phyloP scores from a whole-genome alignment of 1,140 invertebrate species.

The Tachypleus tridentatus region DNA sequence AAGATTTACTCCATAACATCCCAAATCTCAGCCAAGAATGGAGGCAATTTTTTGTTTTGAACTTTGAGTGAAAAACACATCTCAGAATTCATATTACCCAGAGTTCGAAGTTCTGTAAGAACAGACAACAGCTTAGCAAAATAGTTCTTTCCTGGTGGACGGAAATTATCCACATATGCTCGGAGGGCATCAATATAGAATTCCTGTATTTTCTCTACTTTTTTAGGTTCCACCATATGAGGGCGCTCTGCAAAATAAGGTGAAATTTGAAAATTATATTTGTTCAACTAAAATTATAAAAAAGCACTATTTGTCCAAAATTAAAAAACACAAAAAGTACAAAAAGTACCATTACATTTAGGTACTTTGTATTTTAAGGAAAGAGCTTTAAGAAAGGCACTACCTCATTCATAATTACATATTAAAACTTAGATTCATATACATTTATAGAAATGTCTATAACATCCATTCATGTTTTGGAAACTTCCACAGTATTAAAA shows the following conservation, averaged over 20 bases:
- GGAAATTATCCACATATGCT: conserved; percentile 65
- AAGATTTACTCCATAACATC: conserved; percentile 46
- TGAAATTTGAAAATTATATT: no score
- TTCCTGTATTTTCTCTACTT: conserved; percentile 92
- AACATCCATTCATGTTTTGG: no score
- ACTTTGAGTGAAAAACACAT: conserved; percentile 91
- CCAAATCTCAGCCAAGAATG: conserved; percentile 92
- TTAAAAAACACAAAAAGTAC: no score
- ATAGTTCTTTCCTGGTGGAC: conserved; percentile 51
- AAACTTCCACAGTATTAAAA: no score
- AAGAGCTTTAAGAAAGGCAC: no score
- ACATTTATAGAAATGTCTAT: no score
- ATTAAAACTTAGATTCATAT: no score
- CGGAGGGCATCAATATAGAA: conserved; percentile 82
- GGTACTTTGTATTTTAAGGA: no score
- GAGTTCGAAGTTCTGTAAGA: conserved; percentile 81
- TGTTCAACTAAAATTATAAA: no score
- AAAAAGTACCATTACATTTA: no score
- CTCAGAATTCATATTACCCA: conserved; percentile 92
- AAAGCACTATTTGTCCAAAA: no score
- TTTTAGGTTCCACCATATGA: conserved; percentile 67
- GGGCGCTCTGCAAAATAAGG: conserved; percentile 62
- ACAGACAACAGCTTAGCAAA: conserved; percentile 86
- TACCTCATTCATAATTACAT: no score
- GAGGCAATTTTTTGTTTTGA: conserved; percentile 85